Evolutionary conservation across 1,140 invertebrate genomes (phyloP), one percentile per base, ranked within the genome.

Genomic region (Arctopsyche grandis): DNA sequence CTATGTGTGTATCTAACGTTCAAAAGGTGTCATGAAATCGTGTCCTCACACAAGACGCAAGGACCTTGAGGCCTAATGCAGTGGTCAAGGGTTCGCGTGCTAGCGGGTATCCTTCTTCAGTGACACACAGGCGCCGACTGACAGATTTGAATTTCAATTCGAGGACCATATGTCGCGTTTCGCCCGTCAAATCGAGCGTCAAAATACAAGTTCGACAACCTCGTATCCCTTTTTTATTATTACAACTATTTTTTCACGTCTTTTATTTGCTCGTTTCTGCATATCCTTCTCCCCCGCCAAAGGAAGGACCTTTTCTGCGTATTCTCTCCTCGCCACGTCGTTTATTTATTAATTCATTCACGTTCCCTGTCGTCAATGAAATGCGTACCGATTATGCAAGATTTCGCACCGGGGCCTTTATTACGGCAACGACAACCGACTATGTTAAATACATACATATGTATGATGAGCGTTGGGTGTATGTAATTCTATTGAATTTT

Each of bases 121-220:
- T 81, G 76, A 81, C 75, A 21, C 14, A 56, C 70, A 75, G 10
- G 29, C 76, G 70, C 63, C 43, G 56, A 46, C 78, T 29, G 58
- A 44, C n/a, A 56, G 77, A 43, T 71, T 71, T 60, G 69, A 66
- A 66, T 79, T 79, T 74, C 52, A 73, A 44, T 70, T 77, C 44
- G 46, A 22, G 3, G 44, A 24, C 76, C 76, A 77, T 77, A 77
- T 77, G 76, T 26, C 44, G 76, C 60, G 9, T 46, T 14, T 21
- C 22, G 38, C 5, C 19, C 24, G 7, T 58, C 52, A 76, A 76
- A 56, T 63, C 76, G 24, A 46, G 63, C 76, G 76, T 69, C 75
- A 74, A 74, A 74, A 74, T 58, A 76, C 76, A 38, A 56, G 76
- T 77, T 77, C 76, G 76, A 77, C 66, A 69, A 77, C 60, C 76